Conservation (phyloP, 2,888 invertebrate species). For the Ommatoiulus sabulosus region DNA sequence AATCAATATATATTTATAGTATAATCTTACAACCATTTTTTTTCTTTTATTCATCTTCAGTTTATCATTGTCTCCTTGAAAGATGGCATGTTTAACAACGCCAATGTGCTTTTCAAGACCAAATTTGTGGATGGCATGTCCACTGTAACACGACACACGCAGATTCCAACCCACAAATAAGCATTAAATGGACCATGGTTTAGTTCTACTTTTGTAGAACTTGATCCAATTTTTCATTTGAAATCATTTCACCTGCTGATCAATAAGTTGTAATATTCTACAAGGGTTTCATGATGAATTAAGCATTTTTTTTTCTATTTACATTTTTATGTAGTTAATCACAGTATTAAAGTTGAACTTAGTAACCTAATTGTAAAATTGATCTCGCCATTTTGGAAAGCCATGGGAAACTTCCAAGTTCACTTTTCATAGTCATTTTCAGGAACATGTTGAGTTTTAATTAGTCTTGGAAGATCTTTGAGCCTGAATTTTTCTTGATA, state of each 20-base stretch:
- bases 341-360: not conserved
- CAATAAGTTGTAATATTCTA: not conserved
- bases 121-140: slow-evolving; percentile 96
- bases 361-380: not conserved
- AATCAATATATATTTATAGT: not conserved
- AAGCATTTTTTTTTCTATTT: not conserved
- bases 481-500: too few species aligned
- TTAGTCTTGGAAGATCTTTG: too few species aligned
- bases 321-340: not conserved
- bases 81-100: slow-evolving; percentile 99
- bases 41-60: slow-evolving; percentile 72
- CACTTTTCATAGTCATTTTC: not conserved
- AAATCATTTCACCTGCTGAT: not conserved
- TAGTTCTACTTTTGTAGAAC: not conserved
- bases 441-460: too few species aligned
- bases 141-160: slow-evolving; percentile 75
- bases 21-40: not conserved
- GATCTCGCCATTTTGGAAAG: not conserved
- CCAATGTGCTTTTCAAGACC: slow-evolving; percentile 96
- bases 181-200: not conserved
- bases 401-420: not conserved
- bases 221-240: not conserved
- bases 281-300: not conserved
- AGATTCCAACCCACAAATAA: not conserved
- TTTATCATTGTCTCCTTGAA: slow-evolving; percentile 98